These are phyloP conservation scores for Gymnothorax javanicus DNA, from an alignment of 2,797 vertebrate genomes.

Conservation along the genomic window DNA sequence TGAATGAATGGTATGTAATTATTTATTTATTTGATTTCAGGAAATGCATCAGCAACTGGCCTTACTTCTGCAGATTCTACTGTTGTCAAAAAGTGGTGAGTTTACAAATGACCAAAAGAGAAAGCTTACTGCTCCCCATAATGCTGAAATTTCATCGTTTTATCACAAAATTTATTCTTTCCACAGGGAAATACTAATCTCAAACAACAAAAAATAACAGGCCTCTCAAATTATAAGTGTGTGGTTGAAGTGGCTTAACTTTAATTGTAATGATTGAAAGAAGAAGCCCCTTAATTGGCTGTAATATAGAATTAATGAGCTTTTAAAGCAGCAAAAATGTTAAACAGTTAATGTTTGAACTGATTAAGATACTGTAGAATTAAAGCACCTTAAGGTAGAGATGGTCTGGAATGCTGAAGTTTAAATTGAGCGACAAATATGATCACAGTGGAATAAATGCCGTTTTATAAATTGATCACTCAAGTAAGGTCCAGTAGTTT, in stretches of 20 bases:
- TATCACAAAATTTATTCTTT: too few relatives aligned
- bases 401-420: too few relatives aligned
- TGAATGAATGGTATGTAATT: neutral
- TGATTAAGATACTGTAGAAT: too few relatives aligned
- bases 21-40: constrained; percentile 34
- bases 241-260: neutral
- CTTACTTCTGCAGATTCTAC: constrained; percentile 43
- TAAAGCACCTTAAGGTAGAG: too few relatives aligned
- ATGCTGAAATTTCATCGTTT: too few relatives aligned
- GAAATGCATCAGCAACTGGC: constrained; percentile 42
- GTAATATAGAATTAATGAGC: neutral
- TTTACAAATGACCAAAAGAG: neutral
- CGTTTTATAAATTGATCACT: too few relatives aligned
- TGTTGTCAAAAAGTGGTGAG: constrained; percentile 53
- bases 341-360: neutral
- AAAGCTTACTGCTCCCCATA: neutral
- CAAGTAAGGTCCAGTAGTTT: too few relatives aligned
- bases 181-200: too few relatives aligned
- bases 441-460: too few relatives aligned
- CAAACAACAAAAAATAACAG: too few relatives aligned
- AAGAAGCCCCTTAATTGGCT: neutral
- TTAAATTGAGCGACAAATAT: too few relatives aligned
- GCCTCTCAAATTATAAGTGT: too few relatives aligned
- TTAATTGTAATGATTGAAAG: neutral
- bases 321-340: neutral